Evolutionary conservation across 2,888 invertebrate genomes (phyloP), one percentile per base, ranked within the genome.

Genomic region (Theretra japonica): DNA sequence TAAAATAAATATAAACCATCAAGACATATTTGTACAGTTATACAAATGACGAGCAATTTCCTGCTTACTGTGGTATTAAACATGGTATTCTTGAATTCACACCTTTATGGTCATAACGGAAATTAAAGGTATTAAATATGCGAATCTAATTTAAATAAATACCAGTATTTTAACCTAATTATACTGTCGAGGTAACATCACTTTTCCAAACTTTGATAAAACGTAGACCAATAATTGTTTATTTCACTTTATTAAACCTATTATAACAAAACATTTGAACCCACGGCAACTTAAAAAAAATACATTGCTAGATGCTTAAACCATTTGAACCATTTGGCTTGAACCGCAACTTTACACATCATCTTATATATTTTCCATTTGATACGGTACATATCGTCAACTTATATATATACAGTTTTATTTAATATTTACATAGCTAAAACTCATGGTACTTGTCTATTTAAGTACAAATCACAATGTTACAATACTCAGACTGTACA

Each of bases 121-220:
- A 65, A 11, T 48, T 41, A 5, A 48, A 53, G 15, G 19, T 11
- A 65, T 23, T 48, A 48, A 23, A 60, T 17, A 41, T 41, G 33
- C 41, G 65, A 48, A 65, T 48, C 23, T 23, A 48, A 65, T 65
- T 41, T 62, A 62, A 62, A 62, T 62, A 65, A 25, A 65, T 65
- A 48, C 2, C 41, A 6, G 65, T 17, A 7, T 17, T 58, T 25
- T 58, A 25, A 58, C 58, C 23, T 23, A 23, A 65, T 41, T 48
- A 41, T 53, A 65, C 65, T 6, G 17, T 15, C 17, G 23, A 33
- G 1, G 21, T 2, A 6, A 17, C 4, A 41, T 33, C 41, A 15
- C 6, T 5, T 15, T 1, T 0, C 11, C 41, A 41, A 41, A 41
- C 3, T 41, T 15, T 11, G 41, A 41, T 41, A 41, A 41, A 41